Evolutionary conservation across 2,797 vertebrate species (phyloP).

Genomic region (Cyclopterus lumpus): DNA sequence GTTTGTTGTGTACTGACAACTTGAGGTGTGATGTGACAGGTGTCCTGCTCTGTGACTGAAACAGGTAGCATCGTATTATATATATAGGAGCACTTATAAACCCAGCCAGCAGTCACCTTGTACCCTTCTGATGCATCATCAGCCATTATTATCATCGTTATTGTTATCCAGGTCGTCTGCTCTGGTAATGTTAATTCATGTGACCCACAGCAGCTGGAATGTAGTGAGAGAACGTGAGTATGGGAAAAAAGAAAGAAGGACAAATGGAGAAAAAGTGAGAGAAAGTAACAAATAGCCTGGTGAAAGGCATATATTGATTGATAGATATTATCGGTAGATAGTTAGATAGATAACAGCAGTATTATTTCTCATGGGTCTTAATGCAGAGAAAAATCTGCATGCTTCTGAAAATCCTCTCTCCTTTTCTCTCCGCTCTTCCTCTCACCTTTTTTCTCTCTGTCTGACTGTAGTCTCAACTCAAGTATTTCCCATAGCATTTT

Average conservation of each 20-base stretch:
- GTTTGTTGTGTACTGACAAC: constrained; percentile 45
- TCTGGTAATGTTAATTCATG: constrained; percentile 43
- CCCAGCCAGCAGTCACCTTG: constrained; percentile 57
- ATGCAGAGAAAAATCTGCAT: constrained; percentile 12
- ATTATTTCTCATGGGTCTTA: neutral
- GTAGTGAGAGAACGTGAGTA: constrained; percentile 10
- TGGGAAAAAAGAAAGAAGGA: neutral
- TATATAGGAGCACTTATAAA: constrained; percentile 49
- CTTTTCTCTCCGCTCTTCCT: neutral
- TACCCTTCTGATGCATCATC: constrained; percentile 50
- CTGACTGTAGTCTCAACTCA: constrained; percentile 20
- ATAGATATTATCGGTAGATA: neutral
- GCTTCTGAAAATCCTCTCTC: constrained; percentile 11
- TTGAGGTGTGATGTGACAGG: constrained; percentile 69
- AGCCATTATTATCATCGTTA: constrained; percentile 53
- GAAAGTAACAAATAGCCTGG: neutral
- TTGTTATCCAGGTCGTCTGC: constrained; percentile 33
- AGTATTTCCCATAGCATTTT: constrained; percentile 2
- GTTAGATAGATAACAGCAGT: neutral
- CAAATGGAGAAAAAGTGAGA: neutral
- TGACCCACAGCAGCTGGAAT: constrained; percentile 29
- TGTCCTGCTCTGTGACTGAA: constrained; percentile 65
- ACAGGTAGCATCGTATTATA: constrained; percentile 62
- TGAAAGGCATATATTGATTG: neutral
- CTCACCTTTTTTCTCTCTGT: constrained; percentile 1